phyloP scores from a whole-genome alignment of 2,888 invertebrate genomes.

The Andrena camellia region DNA sequence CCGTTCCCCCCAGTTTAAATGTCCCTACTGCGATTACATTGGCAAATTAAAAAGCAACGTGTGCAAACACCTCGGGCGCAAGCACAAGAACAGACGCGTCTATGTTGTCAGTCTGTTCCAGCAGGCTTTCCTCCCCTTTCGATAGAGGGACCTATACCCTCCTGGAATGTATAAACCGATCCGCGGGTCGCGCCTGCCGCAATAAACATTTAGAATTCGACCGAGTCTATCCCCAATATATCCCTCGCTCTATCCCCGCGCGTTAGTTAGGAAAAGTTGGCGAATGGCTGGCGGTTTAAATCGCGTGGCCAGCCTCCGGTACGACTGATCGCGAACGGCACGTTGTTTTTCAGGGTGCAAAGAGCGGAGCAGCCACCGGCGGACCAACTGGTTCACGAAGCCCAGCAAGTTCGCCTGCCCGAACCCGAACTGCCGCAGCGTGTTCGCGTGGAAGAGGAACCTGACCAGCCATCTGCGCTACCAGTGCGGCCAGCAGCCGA shows the following conservation, averaged over 20 bases:
- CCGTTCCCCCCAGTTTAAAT: conserved; percentile 71
- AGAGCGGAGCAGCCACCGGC: background rate
- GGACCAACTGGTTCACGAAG: conserved; percentile 23
- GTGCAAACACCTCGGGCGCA: background rate
- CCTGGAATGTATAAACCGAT: background rate
- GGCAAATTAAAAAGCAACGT: background rate
- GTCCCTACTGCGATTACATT: conserved; percentile 64
- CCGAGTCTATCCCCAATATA: background rate
- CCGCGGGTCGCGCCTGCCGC: background rate
- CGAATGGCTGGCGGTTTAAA: background rate
- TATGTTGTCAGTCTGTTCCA: background rate
- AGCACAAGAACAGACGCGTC: background rate
- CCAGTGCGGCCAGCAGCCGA: conserved; percentile 86
- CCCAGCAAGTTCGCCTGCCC: conserved; percentile 74
- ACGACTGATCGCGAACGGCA: conserved; percentile 49
- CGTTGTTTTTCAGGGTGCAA: conserved; percentile 64
- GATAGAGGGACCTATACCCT: background rate
- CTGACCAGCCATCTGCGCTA: conserved; percentile 85
- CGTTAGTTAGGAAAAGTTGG: conserved; percentile 2
- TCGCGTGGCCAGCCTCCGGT: background rate
- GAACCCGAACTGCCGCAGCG: conserved; percentile 71
- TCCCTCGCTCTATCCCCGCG: background rate
- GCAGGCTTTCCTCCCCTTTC: background rate
- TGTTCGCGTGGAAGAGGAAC: conserved; percentile 72
- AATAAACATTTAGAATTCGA: background rate